phyloP scores from a whole-genome alignment of 2,797 vertebrate species.

The Apogon talboti region DNA sequence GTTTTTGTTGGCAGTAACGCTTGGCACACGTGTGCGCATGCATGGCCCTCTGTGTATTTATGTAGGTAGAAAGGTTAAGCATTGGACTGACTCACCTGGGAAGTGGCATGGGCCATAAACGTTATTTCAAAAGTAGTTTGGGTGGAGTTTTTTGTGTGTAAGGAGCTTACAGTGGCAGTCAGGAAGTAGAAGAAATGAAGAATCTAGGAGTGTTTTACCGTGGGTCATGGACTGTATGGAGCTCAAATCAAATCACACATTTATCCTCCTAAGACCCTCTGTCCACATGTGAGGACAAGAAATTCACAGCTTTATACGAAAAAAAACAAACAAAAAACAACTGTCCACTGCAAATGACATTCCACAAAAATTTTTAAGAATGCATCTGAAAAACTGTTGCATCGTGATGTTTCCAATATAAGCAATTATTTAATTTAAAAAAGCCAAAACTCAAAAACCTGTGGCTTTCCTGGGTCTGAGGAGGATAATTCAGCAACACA shows the following conservation, averaged over 20 bases:
- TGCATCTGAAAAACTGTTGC: too few species aligned
- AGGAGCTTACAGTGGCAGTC: background rate
- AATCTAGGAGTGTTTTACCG: background rate
- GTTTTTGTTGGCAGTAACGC: slow-evolving; percentile 21
- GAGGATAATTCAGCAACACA: too few species aligned
- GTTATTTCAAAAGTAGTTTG: slow-evolving; percentile 10
- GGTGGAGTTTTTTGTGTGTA: slow-evolving; percentile 38
- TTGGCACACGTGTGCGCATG: background rate
- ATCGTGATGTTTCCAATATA: too few species aligned
- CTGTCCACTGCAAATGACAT: too few species aligned
- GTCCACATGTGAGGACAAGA: too few species aligned
- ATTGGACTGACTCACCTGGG: slow-evolving; percentile 26
- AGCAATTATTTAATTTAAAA: too few species aligned
- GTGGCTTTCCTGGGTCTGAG: too few species aligned
- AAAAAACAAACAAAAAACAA: too few species aligned
- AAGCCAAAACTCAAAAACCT: too few species aligned
- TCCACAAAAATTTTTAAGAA: too few species aligned
- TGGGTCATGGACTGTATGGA: background rate
- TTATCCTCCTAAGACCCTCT: too few species aligned
- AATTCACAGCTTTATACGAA: too few species aligned
- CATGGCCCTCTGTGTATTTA: background rate
- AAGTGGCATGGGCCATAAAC: background rate
- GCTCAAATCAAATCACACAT: background rate
- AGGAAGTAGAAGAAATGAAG: background rate
- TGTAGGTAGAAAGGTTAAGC: background rate